Percentiles rank a stretch among this genome's conserved stretches.
Evolutionary conservation across 92 coral and sea anemone genomes (phyloP).

Genomic region (Galaxea fascicularis): DNA sequence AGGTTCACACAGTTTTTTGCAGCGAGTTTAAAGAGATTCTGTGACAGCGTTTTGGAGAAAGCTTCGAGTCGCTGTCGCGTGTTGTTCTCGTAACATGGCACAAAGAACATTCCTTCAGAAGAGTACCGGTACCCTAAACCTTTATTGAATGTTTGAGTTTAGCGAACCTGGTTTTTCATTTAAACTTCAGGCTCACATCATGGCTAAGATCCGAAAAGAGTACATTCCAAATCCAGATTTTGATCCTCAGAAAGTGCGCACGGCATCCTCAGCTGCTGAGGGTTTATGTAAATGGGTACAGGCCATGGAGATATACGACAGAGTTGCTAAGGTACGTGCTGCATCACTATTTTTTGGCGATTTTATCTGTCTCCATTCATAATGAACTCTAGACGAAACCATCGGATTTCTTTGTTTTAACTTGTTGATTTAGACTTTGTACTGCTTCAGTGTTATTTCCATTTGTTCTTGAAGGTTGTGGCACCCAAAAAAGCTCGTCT

Average conservation of each 20-base stretch:
- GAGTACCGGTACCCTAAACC: no score
- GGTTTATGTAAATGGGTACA: conserved; percentile 99
- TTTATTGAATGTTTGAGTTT: no score
- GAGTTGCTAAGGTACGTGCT: conserved; percentile 91
- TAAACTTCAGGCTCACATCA: conserved; percentile 76
- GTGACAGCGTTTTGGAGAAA: neutral
- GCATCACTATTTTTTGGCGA: neutral
- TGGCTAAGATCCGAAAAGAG: conserved; percentile 98
- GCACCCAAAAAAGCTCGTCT: conserved; percentile 96
- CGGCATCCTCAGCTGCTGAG: conserved; percentile 99
- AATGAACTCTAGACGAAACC: neutral
- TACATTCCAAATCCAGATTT: conserved; percentile 98
- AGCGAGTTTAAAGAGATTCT: no score
- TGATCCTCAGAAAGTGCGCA: conserved; percentile 95
- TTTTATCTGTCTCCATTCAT: neutral
- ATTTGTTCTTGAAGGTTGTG: conserved; percentile 73
- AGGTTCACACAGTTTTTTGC: no score
- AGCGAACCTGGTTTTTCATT: neutral
- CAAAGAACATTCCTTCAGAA: no score
- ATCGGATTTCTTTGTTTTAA: neutral
- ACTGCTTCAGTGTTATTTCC: conserved; percentile 10
- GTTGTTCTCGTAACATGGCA: no score
- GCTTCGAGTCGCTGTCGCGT: no score
- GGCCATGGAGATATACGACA: conserved; percentile 97
- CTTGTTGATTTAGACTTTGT: neutral